phyloP scores from a whole-genome alignment of 1,140 invertebrate genomes.

The Hetaerina americana region DNA sequence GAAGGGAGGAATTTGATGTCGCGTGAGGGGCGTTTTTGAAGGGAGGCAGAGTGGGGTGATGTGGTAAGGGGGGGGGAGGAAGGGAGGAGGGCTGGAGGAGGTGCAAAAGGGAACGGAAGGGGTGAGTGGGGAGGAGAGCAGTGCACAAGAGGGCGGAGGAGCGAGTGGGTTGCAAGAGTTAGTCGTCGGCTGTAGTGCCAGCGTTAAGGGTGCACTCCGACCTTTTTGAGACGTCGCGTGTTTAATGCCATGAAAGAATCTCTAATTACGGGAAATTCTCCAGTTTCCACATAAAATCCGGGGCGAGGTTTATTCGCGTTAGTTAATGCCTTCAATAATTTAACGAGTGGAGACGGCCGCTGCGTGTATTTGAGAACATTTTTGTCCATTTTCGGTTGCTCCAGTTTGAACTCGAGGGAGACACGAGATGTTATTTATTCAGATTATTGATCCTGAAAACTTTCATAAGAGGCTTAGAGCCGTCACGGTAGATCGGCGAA shows the following conservation, averaged over 20 bases:
- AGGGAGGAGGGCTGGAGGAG: background rate
- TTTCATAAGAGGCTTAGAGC: too few relatives aligned
- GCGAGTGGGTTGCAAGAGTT: too few relatives aligned
- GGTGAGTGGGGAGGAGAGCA: background rate
- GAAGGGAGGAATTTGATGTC: background rate
- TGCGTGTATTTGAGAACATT: too few relatives aligned
- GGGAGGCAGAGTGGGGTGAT: background rate
- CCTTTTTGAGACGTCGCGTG: background rate
- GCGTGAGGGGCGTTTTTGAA: background rate
- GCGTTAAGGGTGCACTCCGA: background rate
- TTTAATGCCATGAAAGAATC: background rate
- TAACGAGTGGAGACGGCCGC: too few relatives aligned
- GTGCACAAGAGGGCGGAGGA: background rate
- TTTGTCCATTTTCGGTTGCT: too few relatives aligned
- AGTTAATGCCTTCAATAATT: too few relatives aligned
- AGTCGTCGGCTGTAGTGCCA: background rate
- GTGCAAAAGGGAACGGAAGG: background rate
- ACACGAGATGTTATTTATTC: too few relatives aligned
- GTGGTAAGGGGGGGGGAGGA: background rate
- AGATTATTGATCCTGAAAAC: too few relatives aligned
- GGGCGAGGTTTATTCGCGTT: too few relatives aligned
- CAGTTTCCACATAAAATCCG: too few relatives aligned
- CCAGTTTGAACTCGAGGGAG: too few relatives aligned
- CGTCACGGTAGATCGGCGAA: too few relatives aligned
- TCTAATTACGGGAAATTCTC: background rate